These are phyloP conservation scores for Peribatodes rhomboidaria DNA, from an alignment of 2,888 invertebrate species.

Conservation along the genomic window DNA sequence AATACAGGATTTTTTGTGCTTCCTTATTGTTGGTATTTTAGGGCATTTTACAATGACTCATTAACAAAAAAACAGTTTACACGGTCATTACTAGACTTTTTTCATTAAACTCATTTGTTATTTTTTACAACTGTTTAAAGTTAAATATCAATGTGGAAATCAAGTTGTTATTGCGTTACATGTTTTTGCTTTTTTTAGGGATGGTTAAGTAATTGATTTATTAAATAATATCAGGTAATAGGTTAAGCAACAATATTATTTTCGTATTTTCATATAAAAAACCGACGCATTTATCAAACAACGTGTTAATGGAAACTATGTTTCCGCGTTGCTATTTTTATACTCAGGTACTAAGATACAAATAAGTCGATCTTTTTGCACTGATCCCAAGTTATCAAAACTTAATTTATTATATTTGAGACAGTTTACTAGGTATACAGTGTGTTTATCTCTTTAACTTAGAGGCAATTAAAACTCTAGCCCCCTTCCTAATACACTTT, in stretches of 20 bases:
- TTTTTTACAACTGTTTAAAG: background rate
- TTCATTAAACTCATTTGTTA: background rate
- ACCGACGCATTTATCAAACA: constrained; percentile 8
- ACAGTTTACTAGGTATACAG: background rate
- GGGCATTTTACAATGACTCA: constrained; percentile 16
- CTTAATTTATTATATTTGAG: constrained; percentile 3
- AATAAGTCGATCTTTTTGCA: constrained; percentile 6
- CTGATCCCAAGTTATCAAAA: constrained; percentile 8
- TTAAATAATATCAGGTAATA: background rate
- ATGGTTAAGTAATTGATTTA: constrained; percentile 2
- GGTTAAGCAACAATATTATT: constrained; percentile 1
- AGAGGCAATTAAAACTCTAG: too few species aligned
- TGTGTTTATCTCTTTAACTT: too few species aligned
- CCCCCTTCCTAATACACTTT: too few species aligned
- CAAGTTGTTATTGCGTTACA: constrained; percentile 4
- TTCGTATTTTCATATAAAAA: constrained; percentile 11
- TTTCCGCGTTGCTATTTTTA: constrained; percentile 32
- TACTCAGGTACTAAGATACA: background rate
- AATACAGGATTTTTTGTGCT: constrained; percentile 2
- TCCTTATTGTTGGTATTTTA: constrained; percentile 18
- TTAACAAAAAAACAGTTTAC: constrained; percentile 5
- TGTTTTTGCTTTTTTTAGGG: constrained; percentile 4
- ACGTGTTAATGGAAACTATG: constrained; percentile 20
- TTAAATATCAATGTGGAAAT: background rate
- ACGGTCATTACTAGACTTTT: constrained; percentile 1